Base-by-base conservation (phyloP, 2,888 invertebrate genomes). In the Pollenia amentaria region DNA sequence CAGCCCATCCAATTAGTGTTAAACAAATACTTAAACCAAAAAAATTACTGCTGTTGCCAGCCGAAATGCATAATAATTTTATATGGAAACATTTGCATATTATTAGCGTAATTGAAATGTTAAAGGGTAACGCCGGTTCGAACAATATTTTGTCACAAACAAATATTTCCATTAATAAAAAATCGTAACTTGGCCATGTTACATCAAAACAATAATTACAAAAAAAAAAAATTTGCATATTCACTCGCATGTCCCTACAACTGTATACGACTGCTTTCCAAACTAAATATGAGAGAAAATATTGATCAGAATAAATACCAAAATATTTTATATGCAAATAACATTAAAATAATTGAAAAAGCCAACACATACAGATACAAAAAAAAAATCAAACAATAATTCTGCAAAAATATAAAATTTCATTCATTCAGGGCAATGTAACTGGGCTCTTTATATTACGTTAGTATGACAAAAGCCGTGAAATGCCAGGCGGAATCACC, bases 341-440 rank as follows among this genome's bases (percentile, higher is more conserved):
- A 65, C 85, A 88, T 86, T 86, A 86, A 88, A 70, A 81, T 88
- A 88, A 88, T 88, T 88, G 86, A 84, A 88, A 80, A 83, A 67
- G 51, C 73, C 84, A 78, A 73, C 64, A 67, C 67, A 79, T 51
- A 60, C 38, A 18, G 65, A 42, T 29, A 72, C 16, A 83, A 16
- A 18, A 51, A 55, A 51, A 40, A 14, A 14, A 48, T 16, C n/a
- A 9, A 40, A 3, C 3, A 73, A 80, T 46, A 53, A 62, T 62
- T 79, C 3, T 51, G 42, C 14, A 18, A 16, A 57, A 18, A 69
- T n/a, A 67, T 48, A 16, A 60, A n/a, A 55, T 8, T 62, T 51
- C 42, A 38, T 12, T 60, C 14, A 18, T 16, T 2, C 10, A 14
- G 55, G 21, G 2, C 12, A 60, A 40, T 62, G 60, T 12, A 42